A percentile compares a stretch with the other conserved stretches of the same genome.
These are phyloP conservation scores for Lithophane leautieri DNA, from an alignment of 2,888 invertebrate genomes.

Conservation along the genomic window DNA sequence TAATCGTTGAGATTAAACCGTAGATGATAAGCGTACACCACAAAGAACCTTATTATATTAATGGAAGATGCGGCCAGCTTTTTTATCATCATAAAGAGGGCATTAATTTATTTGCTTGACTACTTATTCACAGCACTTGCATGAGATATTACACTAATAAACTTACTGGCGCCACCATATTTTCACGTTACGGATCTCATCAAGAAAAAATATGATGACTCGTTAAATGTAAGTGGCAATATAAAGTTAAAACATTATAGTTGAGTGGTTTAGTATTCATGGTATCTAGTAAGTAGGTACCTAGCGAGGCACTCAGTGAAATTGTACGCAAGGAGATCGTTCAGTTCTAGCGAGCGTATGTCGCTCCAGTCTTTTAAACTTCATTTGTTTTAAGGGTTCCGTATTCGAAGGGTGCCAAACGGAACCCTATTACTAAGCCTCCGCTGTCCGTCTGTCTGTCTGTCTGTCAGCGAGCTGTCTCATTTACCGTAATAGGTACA, in stretches of 20 bases:
- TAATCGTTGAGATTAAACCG: not conserved
- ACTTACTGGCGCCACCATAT: conserved; percentile 41
- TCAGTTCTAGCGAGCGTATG: conserved; percentile 21
- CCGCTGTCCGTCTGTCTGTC: no score
- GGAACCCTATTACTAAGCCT: no score
- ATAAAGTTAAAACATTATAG: conserved; percentile 59
- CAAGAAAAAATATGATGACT: conserved; percentile 64
- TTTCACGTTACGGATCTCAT: conserved; percentile 47
- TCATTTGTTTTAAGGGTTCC: not conserved
- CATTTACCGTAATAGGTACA: no score
- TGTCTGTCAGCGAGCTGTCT: no score
- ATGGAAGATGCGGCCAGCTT: conserved; percentile 7
- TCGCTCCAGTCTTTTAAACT: not conserved
- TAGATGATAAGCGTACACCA: not conserved
- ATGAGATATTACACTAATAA: conserved; percentile 47
- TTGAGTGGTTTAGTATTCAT: conserved; percentile 47
- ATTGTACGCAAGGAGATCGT: conserved; percentile 58
- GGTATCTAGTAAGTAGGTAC: conserved; percentile 21
- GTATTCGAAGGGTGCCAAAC: no score
- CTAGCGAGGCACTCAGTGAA: conserved; percentile 53
- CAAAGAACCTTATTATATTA: conserved; percentile 17
- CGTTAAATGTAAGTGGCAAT: conserved; percentile 64
- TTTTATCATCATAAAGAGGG: conserved; percentile 9
- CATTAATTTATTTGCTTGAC: conserved; percentile 36
- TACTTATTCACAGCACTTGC: conserved; percentile 24